Evolutionary conservation across 2,797 vertebrate genomes (phyloP).

Genomic region (Bucorvus abyssinicus): DNA sequence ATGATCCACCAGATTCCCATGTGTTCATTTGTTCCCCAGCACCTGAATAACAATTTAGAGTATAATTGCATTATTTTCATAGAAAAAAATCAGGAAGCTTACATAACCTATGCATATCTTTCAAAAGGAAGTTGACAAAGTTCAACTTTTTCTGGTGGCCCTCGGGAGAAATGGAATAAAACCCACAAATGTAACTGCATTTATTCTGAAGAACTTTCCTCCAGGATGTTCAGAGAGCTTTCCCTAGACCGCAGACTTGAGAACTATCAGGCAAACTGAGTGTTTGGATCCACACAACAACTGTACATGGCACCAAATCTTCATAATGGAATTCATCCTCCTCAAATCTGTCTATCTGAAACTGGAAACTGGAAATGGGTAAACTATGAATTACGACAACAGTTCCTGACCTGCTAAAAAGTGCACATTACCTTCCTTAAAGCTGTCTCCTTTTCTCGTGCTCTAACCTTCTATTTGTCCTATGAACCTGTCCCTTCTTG

Average conservation of each 20-base stretch:
- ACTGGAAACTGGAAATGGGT: not conserved
- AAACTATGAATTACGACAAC: not conserved
- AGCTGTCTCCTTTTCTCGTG: not conserved
- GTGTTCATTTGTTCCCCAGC: slow-evolving; percentile 85
- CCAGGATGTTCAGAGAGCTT: not conserved
- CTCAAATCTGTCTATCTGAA: not conserved
- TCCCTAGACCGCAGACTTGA: not conserved
- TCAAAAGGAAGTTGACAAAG: not conserved
- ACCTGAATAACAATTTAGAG: slow-evolving; percentile 74
- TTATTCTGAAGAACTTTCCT: not conserved
- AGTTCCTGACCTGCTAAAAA: not conserved
- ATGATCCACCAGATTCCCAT: slow-evolving; percentile 95
- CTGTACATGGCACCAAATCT: not conserved
- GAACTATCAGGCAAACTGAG: not conserved
- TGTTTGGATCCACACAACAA: not conserved
- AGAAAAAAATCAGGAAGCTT: not conserved
- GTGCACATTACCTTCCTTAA: not conserved
- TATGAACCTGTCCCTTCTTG: not conserved
- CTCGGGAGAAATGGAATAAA: not conserved
- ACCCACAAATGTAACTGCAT: not conserved
- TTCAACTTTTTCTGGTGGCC: not conserved
- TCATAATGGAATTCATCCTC: not conserved
- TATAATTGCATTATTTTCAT: not conserved
- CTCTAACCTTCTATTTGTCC: not conserved
- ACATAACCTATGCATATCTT: not conserved